Conservation (phyloP, 2,113 vertebrate species). For the Phoenicopterus ruber region DNA sequence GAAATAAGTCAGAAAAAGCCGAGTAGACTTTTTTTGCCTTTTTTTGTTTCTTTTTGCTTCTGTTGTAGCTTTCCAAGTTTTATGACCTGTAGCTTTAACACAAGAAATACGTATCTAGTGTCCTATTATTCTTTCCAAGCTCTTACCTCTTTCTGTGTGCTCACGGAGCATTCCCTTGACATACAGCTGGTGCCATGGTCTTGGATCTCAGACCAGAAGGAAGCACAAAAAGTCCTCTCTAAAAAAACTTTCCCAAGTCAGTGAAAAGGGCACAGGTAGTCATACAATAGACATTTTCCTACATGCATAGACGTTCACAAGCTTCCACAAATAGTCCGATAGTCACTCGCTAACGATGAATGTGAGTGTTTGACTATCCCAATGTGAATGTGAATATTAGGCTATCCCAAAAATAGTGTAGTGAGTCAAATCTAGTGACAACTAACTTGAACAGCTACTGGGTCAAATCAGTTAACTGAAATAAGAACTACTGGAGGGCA, state of each 20-base stretch:
- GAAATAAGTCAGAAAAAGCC: background rate
- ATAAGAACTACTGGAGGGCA: background rate
- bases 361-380: background rate
- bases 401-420: background rate
- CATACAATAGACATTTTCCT: background rate
- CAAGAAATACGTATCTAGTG: background rate
- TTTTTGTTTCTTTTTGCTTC: no score
- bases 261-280: background rate
- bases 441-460: background rate
- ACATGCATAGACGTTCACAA: background rate
- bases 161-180: background rate
- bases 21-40: background rate
- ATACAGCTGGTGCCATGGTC: background rate
- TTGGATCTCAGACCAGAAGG: background rate
- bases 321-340: background rate
- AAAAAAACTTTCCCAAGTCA: background rate
- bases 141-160: background rate
- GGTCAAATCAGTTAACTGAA: background rate
- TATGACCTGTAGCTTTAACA: background rate
- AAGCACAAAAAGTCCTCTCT: background rate
- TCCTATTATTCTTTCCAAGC: background rate
- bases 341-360: background rate
- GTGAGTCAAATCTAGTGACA: background rate
- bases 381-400: background rate
- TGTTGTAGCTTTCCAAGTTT: background rate